Conservation (phyloP, 2,797 vertebrate genomes). For the Sebastes oblongus region DNA sequence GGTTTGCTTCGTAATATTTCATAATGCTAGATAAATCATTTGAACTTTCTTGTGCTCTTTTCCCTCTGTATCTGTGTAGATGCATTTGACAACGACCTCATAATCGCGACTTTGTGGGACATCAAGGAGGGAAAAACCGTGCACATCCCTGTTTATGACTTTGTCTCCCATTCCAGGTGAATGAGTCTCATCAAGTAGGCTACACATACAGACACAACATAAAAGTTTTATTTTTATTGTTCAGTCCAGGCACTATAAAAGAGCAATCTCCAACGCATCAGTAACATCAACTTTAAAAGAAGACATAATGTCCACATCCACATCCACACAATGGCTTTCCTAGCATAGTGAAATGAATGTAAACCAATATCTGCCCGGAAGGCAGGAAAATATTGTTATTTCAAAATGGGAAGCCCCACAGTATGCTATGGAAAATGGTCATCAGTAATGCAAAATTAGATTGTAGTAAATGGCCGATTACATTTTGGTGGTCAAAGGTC, state of each 20-base stretch:
- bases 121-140: slow-evolving; percentile 90
- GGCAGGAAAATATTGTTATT: neutral
- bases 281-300: neutral
- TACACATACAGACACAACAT: neutral
- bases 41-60: slow-evolving; percentile 6
- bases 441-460: neutral
- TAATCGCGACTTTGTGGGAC: slow-evolving; percentile 88
- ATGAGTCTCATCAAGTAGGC: neutral
- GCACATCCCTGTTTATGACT: slow-evolving; percentile 94
- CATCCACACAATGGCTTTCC: neutral
- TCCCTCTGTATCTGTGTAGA: slow-evolving; percentile 72
- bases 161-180: slow-evolving; percentile 93
- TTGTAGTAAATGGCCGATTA: neutral
- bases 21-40: neutral
- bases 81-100: slow-evolving; percentile 94
- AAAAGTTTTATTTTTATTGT: neutral
- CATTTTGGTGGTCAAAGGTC: no score
- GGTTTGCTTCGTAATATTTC: neutral
- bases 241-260: neutral
- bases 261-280: neutral
- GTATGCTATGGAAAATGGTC: neutral
- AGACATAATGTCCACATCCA: neutral
- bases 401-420: neutral
- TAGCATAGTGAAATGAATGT: neutral
- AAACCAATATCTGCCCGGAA: neutral